phyloP scores from a whole-genome alignment of 2,888 invertebrate genomes.

The Drosophila eohydei region DNA sequence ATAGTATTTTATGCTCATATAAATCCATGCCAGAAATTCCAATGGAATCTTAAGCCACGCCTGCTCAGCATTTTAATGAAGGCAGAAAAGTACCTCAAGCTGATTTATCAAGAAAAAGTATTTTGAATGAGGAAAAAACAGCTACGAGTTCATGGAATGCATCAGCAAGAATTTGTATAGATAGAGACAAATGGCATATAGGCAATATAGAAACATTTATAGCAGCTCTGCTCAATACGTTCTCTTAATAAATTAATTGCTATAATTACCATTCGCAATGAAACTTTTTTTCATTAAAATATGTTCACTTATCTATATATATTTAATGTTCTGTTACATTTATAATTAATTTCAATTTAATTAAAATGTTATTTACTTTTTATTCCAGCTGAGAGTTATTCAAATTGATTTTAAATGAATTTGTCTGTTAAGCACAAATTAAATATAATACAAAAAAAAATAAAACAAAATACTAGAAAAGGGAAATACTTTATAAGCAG shows the following conservation, averaged over 20 bases:
- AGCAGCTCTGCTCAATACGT: background rate
- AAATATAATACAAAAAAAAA: background rate
- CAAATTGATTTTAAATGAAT: constrained; percentile 9
- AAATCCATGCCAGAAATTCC: constrained; percentile 14
- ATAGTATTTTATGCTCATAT: constrained; percentile 23
- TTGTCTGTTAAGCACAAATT: constrained; percentile 9
- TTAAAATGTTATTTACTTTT: constrained; percentile 13
- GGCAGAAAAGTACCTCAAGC: background rate
- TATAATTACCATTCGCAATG: background rate
- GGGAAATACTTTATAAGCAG: constrained; percentile 40
- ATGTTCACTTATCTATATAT: background rate
- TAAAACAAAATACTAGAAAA: constrained; percentile 2
- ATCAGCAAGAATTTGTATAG: background rate
- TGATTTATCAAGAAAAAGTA: background rate
- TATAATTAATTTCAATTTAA: constrained; percentile 13
- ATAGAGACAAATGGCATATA: background rate
- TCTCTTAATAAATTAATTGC: background rate
- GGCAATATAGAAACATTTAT: no score
- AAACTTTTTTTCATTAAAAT: background rate
- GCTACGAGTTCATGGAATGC: background rate
- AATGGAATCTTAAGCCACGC: background rate
- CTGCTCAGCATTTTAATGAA: constrained; percentile 12
- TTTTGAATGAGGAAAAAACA: background rate
- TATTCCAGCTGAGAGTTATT: background rate
- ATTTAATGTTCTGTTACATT: constrained; percentile 1